phyloP scores from a whole-genome alignment of 1,140 invertebrate species.

The Orussus abietinus region DNA sequence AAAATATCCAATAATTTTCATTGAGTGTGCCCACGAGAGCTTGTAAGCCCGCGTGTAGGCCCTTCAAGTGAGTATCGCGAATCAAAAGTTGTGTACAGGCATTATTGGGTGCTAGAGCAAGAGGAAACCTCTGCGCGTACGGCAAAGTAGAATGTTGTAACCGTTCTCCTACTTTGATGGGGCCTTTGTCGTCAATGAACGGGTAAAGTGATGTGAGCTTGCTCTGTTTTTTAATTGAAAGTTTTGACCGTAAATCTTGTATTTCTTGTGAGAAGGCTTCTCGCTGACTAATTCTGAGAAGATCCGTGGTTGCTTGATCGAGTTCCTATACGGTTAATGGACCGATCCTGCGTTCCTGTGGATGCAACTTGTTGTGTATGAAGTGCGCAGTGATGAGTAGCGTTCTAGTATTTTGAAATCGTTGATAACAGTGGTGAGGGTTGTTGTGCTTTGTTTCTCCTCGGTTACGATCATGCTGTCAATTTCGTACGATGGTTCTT shows the following conservation, averaged over 20 bases:
- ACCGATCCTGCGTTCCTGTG: slow-evolving; percentile 4
- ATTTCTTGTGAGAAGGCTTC: slow-evolving; percentile 1
- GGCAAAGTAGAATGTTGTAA: slow-evolving; percentile 19
- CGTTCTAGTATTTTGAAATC: slow-evolving; percentile 8
- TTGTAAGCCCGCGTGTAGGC: slow-evolving; percentile 21
- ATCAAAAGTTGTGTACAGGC: slow-evolving; percentile 19
- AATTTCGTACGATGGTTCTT: slow-evolving; percentile 7
- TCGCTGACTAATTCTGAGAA: slow-evolving; percentile 2
- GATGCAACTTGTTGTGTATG: slow-evolving; percentile 1
- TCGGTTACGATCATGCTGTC: background rate
- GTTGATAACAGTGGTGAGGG: slow-evolving; percentile 6
- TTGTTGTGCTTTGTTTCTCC: background rate
- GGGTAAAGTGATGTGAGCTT: slow-evolving; percentile 17
- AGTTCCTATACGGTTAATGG: slow-evolving; percentile 9
- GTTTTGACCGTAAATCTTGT: slow-evolving; percentile 4
- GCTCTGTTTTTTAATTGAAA: slow-evolving; percentile 9
- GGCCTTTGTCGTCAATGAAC: slow-evolving; percentile 17
- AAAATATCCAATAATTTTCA: slow-evolving; percentile 28
- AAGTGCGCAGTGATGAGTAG: slow-evolving; percentile 10
- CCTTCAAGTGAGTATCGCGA: slow-evolving; percentile 17
- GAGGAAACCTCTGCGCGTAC: slow-evolving; percentile 23
- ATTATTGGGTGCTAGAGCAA: slow-evolving; percentile 24
- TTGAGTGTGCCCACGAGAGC: slow-evolving; percentile 14
- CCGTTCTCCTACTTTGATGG: slow-evolving; percentile 22
- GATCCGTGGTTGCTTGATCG: background rate